A percentile compares a stretch with the other conserved stretches of the same genome.
Evolutionary conservation across 2,113 vertebrate species (phyloP).

Genomic region (Ageneiosus marmoratus): DNA sequence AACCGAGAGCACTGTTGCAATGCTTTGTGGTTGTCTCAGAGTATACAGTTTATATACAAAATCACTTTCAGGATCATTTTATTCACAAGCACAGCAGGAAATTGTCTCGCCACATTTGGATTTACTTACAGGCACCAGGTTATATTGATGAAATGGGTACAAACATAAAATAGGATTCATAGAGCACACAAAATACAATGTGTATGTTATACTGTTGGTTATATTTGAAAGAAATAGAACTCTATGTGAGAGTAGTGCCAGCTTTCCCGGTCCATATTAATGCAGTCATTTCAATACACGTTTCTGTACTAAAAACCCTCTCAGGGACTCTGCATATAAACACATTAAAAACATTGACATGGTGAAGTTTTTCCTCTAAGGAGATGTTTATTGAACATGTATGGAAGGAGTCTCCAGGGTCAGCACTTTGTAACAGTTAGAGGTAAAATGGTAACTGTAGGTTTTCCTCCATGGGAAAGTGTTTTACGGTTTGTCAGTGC

Average conservation of each 20-base stretch:
- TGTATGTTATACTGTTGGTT: neutral
- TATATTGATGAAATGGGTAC: neutral
- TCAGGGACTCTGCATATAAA: neutral
- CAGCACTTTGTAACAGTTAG: too few relatives aligned
- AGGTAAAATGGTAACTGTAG: too few relatives aligned
- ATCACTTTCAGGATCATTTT: neutral
- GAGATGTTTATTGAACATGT: too few relatives aligned
- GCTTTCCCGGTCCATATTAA: neutral
- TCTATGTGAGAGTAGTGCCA: too few relatives aligned
- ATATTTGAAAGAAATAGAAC: too few relatives aligned
- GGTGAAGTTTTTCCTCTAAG: too few relatives aligned
- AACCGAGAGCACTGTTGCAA: neutral
- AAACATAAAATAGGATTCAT: neutral
- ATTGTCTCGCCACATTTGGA: neutral
- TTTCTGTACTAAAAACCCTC: neutral
- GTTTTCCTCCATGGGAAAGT: too few relatives aligned
- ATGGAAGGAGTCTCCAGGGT: too few relatives aligned
- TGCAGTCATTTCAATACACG: neutral
- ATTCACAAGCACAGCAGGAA: neutral
- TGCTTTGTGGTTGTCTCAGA: neutral
- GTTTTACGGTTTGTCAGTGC: neutral
- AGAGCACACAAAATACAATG: neutral
- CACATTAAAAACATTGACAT: neutral
- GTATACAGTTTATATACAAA: neutral
- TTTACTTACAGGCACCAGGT: neutral